Evolutionary conservation across 2,888 invertebrate species (phyloP).

Genomic region (Leucophenga maculata): DNA sequence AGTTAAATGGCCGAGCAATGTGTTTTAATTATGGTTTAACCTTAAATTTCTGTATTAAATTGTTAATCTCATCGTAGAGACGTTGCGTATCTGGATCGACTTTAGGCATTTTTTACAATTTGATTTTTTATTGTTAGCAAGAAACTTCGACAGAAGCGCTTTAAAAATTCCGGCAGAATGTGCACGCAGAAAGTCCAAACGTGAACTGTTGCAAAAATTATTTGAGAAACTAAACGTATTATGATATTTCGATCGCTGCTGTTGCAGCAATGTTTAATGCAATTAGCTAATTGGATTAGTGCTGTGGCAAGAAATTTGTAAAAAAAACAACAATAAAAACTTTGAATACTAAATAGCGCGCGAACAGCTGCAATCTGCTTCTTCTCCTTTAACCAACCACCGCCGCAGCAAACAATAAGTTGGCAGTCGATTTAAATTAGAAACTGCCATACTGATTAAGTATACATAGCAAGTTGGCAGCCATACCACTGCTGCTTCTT

Average conservation of each 20-base stretch:
- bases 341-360: background rate
- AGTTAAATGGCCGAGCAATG: no score
- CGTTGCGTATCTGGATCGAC: conserved; percentile 86
- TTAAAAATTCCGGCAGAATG: conserved; percentile 23
- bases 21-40: conserved; percentile 71
- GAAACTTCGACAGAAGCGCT: conserved; percentile 17
- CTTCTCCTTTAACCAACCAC: background rate
- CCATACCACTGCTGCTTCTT: background rate
- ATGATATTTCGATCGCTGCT: conserved; percentile 45
- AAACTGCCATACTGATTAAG: background rate
- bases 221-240: conserved; percentile 46
- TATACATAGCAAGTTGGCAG: background rate
- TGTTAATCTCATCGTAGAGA: conserved; percentile 86
- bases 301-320: background rate
- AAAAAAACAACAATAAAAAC: conserved; percentile 21
- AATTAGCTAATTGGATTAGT: conserved; percentile 68
- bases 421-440: background rate
- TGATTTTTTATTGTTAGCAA: conserved; percentile 36
- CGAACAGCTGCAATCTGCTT: conserved; percentile 32
- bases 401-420: background rate
- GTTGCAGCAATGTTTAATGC: conserved; percentile 51
- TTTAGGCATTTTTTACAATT: conserved; percentile 78
- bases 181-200: conserved; percentile 41
- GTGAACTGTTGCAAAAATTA: conserved; percentile 50
- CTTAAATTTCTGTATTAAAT: conserved; percentile 85